Conservation (phyloP, 2,113 vertebrate species). For the Brachionichthys hirsutus region DNA sequence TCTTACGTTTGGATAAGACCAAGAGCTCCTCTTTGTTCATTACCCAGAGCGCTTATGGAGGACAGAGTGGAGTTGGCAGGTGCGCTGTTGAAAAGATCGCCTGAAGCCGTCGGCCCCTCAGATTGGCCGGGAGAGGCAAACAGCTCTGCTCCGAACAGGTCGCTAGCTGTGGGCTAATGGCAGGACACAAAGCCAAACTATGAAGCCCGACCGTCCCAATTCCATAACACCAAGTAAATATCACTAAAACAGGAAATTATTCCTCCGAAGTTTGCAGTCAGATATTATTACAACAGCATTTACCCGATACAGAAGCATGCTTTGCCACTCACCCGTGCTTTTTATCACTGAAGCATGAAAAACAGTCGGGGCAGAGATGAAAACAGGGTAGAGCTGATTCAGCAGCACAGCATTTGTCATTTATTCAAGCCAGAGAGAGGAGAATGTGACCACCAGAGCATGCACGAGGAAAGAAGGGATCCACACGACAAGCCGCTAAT, state of each 20-base stretch:
- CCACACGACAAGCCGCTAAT: slow-evolving; percentile 13
- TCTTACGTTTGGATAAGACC: not conserved
- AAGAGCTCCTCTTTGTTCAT: not conserved
- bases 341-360: slow-evolving; percentile 63
- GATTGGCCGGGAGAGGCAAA: slow-evolving; percentile 69
- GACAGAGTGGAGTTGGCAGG: slow-evolving; percentile 41
- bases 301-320: slow-evolving; percentile 16
- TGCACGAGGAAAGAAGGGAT: slow-evolving; percentile 32
- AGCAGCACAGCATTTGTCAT: slow-evolving; percentile 13
- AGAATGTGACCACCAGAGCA: slow-evolving; percentile 49
- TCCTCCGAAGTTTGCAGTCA: not conserved
- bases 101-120: slow-evolving; percentile 51
- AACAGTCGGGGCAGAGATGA: slow-evolving; percentile 37
- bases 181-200: slow-evolving; percentile 8
- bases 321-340: slow-evolving; percentile 60
- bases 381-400: slow-evolving; percentile 4
- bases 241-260: no score
- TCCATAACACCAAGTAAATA: no score
- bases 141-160: slow-evolving; percentile 83
- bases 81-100: slow-evolving; percentile 79
- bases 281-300: not conserved
- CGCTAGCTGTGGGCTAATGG: slow-evolving; percentile 75
- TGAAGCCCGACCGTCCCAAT: no score
- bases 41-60: slow-evolving; percentile 71
- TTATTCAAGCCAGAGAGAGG: slow-evolving; percentile 38